A percentile compares a stretch with the other conserved stretches of the same genome.
Evolutionary conservation across 2,797 vertebrate genomes (phyloP).

Genomic region (Loris lydekkerianus): DNA sequence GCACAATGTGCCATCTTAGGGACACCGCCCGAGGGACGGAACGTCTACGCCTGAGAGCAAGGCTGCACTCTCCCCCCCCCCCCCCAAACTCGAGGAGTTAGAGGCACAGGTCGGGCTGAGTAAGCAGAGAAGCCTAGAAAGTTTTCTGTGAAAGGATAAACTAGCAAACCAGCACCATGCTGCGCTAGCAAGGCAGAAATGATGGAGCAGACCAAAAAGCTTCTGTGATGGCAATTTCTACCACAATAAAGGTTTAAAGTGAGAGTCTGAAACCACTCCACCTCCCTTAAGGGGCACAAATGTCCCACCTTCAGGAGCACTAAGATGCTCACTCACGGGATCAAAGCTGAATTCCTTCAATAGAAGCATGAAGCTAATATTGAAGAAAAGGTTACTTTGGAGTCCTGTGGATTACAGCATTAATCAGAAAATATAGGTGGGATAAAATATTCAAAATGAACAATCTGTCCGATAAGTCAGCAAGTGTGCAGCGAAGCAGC

Average conservation of each 20-base stretch:
- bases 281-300: not conserved
- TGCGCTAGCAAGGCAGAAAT: not conserved
- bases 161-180: not conserved
- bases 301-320: not conserved
- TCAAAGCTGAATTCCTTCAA: not conserved
- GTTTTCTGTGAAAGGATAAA: not conserved
- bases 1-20: not conserved
- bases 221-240: not conserved
- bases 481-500: not conserved
- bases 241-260: not conserved
- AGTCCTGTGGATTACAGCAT: not conserved
- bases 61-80: not conserved
- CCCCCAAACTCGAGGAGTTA: not conserved
- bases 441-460: slow-evolving; percentile 20
- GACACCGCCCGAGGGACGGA: not conserved
- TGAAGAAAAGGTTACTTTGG: not conserved
- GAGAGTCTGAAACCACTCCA: not conserved
- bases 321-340: not conserved
- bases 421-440: not conserved
- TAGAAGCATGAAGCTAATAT: not conserved
- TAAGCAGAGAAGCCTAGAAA: not conserved
- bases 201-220: not conserved
- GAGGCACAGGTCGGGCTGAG: not conserved
- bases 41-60: not conserved
- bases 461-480: not conserved